These are phyloP conservation scores for Phyllostomus hastatus DNA, from an alignment of 2,113 vertebrate species.

Conservation along the genomic window DNA sequence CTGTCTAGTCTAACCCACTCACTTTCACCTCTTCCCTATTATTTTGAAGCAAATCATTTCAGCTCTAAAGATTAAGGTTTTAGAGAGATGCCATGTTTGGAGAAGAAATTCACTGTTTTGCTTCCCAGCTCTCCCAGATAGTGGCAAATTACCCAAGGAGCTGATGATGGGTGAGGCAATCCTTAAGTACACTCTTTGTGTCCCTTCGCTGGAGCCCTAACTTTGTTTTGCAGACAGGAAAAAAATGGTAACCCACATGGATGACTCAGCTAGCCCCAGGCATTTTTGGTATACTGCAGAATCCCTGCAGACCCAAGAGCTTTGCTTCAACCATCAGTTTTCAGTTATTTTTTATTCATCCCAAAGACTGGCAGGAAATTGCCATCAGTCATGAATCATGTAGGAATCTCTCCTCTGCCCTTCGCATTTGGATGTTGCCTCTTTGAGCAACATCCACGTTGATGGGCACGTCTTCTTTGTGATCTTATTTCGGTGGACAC, in stretches of 20 bases:
- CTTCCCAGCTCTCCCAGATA: neutral
- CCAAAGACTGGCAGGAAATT: neutral
- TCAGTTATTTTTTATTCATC: neutral
- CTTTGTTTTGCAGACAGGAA: neutral
- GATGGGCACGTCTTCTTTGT: rapidly evolving
- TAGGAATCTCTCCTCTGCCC: neutral
- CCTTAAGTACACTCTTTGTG: rapidly evolving
- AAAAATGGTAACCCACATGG: neutral
- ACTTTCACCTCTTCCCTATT: neutral
- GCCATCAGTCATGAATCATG: neutral
- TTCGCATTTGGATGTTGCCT: neutral
- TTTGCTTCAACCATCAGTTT: neutral
- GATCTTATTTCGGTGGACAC: neutral
- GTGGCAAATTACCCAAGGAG: neutral
- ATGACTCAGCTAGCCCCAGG: neutral
- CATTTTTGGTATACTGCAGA: neutral
- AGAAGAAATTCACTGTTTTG: neutral
- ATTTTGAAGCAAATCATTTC: neutral
- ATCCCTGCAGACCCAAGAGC: neutral
- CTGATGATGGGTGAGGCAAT: neutral
- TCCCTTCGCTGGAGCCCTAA: neutral
- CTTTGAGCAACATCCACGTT: neutral
- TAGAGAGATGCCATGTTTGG: neutral
- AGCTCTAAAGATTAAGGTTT: neutral
- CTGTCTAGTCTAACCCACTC: neutral